Evolutionary conservation across 2,797 vertebrate species (phyloP).

Genomic region (Clarias laeviceps): DNA sequence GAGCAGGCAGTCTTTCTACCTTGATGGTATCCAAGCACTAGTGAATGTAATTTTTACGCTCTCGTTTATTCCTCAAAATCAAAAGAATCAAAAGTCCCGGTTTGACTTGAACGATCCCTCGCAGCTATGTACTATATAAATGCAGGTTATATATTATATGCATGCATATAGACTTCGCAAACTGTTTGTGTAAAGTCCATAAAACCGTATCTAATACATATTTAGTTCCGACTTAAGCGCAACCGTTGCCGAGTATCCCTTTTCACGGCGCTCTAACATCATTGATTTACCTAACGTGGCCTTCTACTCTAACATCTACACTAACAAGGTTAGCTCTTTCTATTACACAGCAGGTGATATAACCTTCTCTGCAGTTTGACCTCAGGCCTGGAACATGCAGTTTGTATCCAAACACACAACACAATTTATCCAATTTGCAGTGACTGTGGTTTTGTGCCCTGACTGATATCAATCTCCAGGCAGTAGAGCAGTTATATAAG

Average conservation of each 20-base stretch:
- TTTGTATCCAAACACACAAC: conserved; percentile 35
- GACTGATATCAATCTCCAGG: conserved; percentile 29
- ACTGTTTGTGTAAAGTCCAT: background rate
- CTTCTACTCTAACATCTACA: conserved; percentile 41
- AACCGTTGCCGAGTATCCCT: background rate
- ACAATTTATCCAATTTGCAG: conserved; percentile 35
- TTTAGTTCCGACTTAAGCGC: background rate
- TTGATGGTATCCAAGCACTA: no score
- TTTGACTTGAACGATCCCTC: no score
- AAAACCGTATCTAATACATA: background rate
- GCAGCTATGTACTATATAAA: background rate
- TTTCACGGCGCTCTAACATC: conserved; percentile 48
- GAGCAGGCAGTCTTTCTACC: no score
- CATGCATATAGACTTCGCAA: background rate
- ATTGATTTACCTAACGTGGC: conserved; percentile 66
- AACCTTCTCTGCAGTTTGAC: conserved; percentile 31
- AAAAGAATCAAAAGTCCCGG: no score
- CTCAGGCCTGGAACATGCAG: conserved; percentile 38
- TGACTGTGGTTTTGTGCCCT: background rate
- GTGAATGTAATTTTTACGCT: no score
- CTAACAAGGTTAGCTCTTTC: conserved; percentile 50
- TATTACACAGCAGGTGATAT: conserved; percentile 41
- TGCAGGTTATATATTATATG: background rate
- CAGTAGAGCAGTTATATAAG: conserved; percentile 18
- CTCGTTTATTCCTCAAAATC: no score